Percentiles rank a stretch among this genome's conserved stretches.
Conservation (phyloP, 1,140 invertebrate species). For the Bathynomus jamesi region DNA sequence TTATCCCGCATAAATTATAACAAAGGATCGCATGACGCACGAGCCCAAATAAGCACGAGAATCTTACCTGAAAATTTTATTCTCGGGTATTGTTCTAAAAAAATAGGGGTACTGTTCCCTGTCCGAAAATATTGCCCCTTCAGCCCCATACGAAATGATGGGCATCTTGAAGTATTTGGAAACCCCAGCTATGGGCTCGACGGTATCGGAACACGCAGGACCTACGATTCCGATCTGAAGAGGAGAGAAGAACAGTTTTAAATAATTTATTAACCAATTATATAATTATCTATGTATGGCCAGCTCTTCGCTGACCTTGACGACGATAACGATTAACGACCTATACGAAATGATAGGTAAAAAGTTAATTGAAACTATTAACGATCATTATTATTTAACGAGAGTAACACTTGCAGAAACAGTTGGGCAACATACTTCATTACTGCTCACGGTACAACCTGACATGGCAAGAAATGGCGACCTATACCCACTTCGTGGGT, state of each 20-base stretch:
- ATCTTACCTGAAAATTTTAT: constrained; percentile 59
- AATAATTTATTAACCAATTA: background rate
- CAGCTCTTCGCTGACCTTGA: background rate
- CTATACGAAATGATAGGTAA: too few relatives aligned
- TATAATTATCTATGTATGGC: background rate
- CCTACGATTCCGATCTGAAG: constrained; percentile 44
- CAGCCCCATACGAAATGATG: constrained; percentile 72
- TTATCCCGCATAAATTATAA: too few relatives aligned
- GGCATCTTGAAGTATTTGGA: constrained; percentile 66
- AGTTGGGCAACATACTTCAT: too few relatives aligned
- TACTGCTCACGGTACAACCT: too few relatives aligned
- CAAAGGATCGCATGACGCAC: too few relatives aligned
- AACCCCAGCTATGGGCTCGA: constrained; percentile 71
- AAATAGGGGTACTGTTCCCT: constrained; percentile 68
- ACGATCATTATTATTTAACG: too few relatives aligned
- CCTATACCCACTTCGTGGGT: too few relatives aligned
- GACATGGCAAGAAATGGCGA: too few relatives aligned
- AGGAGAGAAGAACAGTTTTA: background rate
- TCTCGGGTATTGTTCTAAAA: constrained; percentile 72
- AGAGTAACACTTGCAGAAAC: too few relatives aligned
- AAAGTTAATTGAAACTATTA: too few relatives aligned
- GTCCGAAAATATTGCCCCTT: constrained; percentile 50
- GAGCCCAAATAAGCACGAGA: too few relatives aligned
- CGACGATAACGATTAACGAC: background rate
- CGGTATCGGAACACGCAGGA: constrained; percentile 76